Conservation (phyloP, 2,888 invertebrate species). For the Aphidoletes aphidimyza region DNA sequence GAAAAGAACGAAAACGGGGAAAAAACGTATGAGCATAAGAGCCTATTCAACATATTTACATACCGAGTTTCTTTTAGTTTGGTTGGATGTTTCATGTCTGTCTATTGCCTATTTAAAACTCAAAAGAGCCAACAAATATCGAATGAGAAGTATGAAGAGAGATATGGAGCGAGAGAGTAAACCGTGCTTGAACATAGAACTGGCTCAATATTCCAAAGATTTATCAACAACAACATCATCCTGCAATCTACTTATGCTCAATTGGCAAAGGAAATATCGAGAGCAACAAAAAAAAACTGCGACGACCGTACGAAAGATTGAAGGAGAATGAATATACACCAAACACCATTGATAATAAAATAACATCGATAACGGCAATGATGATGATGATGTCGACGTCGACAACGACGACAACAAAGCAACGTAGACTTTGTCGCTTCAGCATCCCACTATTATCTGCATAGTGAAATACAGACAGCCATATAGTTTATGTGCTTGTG, state of each 20-base stretch:
- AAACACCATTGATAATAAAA: conserved; percentile 8
- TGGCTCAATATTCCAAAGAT: neutral
- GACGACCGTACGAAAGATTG: neutral
- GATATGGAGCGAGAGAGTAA: too few species aligned
- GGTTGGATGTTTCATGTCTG: neutral
- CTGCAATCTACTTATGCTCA: conserved; percentile 22
- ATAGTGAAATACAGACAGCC: too few species aligned
- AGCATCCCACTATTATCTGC: too few species aligned
- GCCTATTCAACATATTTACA: neutral
- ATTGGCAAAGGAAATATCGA: conserved; percentile 27
- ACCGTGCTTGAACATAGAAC: neutral
- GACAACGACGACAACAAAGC: neutral
- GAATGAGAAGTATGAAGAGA: too few species aligned
- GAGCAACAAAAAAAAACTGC: neutral
- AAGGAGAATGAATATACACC: too few species aligned
- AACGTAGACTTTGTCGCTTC: too few species aligned
- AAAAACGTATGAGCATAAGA: too few species aligned
- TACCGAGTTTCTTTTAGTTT: neutral
- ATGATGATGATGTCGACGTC: neutral
- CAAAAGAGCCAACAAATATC: too few species aligned
- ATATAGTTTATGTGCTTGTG: neutral
- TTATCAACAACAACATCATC: conserved; percentile 43
- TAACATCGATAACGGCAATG: neutral
- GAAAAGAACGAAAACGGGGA: too few species aligned
- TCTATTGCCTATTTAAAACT: too few species aligned